Evolutionary conservation across 2,797 vertebrate genomes (phyloP), one percentile per base, ranked within the genome.

Genomic region (Esox lucius): DNA sequence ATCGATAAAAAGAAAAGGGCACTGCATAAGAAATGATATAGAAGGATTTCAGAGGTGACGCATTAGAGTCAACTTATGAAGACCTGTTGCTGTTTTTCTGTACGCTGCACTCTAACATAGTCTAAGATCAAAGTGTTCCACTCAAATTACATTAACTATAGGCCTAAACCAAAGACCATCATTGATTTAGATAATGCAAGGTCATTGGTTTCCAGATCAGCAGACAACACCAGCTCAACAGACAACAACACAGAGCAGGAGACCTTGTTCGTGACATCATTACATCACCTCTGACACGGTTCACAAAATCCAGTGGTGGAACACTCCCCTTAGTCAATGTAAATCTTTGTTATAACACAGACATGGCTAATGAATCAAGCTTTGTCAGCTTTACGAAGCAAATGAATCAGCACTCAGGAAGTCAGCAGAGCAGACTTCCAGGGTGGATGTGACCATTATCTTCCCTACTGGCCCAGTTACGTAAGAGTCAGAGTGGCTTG

Each of bases 351-450:
- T 61, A 61, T 61, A 24, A 61, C 3, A 24, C 19, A 11, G 56
- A 22, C 53, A 22, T 56, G 0, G 51, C 19, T 9, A 13, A 61
- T 61, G n/a, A 59, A 59, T 59, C 56, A 59, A 4, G 56, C 56
- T 59, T 56, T n/a, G 56, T 59, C 56, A 59, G 56, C 22, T 24
- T 59, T 59, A 11, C n/a, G 22, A 59, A 9, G 56, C 56, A n/a
- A 59, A 22, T 22, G n/a, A 59, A 22, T 59, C 22, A 64, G 76
- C 62, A 68, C 68, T 74, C 59, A 80, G 68, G 71, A 83, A 75
- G 66, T 78, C 70, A 42, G 69, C 42, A 51, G 70, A 83, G 71
- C 39, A 49, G 69, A 81, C 79, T 83, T 87, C 86, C 81, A 75
- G 70, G 49, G 51, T 66, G 48, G 70, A 51, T 71, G 48, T 72